Base-by-base conservation (phyloP, 1,140 invertebrate species). In the Drosophila simulans region DNA sequence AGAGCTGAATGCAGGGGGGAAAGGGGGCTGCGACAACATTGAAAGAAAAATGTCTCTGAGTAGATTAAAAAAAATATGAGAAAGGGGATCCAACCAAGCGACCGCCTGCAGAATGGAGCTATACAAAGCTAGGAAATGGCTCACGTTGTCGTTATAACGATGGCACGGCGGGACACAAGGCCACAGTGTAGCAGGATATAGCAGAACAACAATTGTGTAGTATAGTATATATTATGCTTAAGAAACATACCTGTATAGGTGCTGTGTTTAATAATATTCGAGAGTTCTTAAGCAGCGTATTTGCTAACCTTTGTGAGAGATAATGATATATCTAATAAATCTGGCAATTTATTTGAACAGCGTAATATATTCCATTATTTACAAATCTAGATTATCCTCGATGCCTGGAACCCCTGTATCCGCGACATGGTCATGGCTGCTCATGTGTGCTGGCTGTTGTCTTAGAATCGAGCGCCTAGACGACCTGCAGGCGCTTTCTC, bases 41-140 rank as follows among this genome's bases (percentile, higher is more conserved):
- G 75, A 86, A 83, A 79, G 83, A 82, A 82, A 79, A 86, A 82
- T 86, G 80, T 86, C 83, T 86, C 49, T 60, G 70, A 86, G 75
- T 88, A 88, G 83, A 86, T 86, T 86, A 88, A 88, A 82, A 79
- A 77, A 65, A 66, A 64, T 51, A 51, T 56, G 56, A 54, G 35
- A 11, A 49, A 70, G 54, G 58, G 46, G 56, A 62, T 69, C 35
- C 20, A 64, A 60, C 58, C 56, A 63, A 66, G 59, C 27, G 54
- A 58, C 58, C 64, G 54, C 46, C 68, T 66, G 65, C 72, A 73
- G 73, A 86, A 86, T 65, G 59, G 59, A 84, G 71, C 81, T 56
- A 57, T 62, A 82, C 80, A 85, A 85, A 84, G 81, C 53, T 59
- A 58, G 65, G 77, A 86, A 86, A 86, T 82, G 70, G 85, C 83